Evolutionary conservation across 2,888 invertebrate genomes (phyloP), one percentile per base, ranked within the genome.

Genomic region (Drosophila acutilabella): DNA sequence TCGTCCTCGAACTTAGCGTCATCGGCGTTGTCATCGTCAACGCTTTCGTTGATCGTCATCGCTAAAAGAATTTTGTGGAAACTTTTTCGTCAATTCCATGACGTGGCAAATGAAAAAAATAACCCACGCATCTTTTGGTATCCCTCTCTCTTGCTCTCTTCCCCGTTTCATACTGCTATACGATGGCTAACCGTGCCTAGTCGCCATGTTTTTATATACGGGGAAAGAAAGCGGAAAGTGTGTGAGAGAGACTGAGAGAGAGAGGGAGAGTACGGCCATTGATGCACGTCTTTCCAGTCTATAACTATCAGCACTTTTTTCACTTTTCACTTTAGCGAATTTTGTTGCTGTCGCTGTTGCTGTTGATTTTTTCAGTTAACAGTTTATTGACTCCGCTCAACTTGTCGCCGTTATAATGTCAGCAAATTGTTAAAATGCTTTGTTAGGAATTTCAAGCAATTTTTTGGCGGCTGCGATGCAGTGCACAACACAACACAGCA

Each of bases 381-480:
- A 86, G 88, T 84, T 88, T 84, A 88, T 84, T 88, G 88, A 84
- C 89, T 86, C 68, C 76, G 77, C 81, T 83, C 81, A 88, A 86
- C 87, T 84, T 84, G 83, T 78, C 81, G 84, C 89, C 88, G 83
- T 83, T 82, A 88, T 87, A 84, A 84, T 84, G 89, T 84, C 89
- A 84, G 84, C 84, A 84, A 84, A 88, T 84, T 84, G 87, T 83
- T 84, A 83, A 84, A 84, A 88, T 86, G 87, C 84, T 84, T 84
- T 86, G 84, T 83, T 84, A 74, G 83, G 83, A 84, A 84, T 86
- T 86, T 84, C 81, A 78, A 88, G 86, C 89, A 88, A 74, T 82
- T 88, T 88, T 81, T 87, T 72, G 71, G 74, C 73, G 68, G 42
- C 68, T 58, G 78, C 60, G 53, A 40, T 73, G 74, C 74, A 68